These are phyloP conservation scores for Pipa parva DNA, from an alignment of 2,113 vertebrate species.

Conservation along the genomic window DNA sequence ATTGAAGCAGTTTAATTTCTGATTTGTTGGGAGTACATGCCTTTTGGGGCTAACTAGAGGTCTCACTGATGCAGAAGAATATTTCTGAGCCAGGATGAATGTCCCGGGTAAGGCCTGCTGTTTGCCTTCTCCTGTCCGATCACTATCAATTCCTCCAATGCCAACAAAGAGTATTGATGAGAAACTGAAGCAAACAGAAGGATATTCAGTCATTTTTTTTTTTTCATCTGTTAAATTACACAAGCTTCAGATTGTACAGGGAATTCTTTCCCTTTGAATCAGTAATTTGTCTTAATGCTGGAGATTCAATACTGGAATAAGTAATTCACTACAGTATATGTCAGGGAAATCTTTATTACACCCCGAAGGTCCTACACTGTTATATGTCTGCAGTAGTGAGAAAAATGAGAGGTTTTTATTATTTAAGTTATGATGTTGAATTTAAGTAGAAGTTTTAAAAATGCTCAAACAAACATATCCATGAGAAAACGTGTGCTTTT, in stretches of 20 bases:
- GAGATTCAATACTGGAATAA: background rate
- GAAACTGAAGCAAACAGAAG: background rate
- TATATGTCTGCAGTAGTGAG: too few species aligned
- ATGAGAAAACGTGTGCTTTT: too few species aligned
- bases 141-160: background rate
- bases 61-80: background rate
- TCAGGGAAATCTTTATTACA: too few species aligned
- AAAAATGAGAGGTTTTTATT: too few species aligned
- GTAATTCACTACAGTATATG: too few species aligned
- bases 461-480: too few species aligned
- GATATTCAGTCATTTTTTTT: background rate
- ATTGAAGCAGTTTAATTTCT: background rate
- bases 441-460: too few species aligned
- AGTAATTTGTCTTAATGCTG: background rate
- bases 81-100: background rate
- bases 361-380: too few species aligned
- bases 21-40: background rate
- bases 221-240: conserved; percentile 18
- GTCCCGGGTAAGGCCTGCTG: background rate
- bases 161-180: background rate
- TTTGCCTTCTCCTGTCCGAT: background rate
- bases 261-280: background rate
- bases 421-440: too few species aligned
- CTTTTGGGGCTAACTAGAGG: background rate
- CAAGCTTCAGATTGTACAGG: background rate